These are phyloP conservation scores for Sphaerodactylus townsendi DNA, from an alignment of 2,113 vertebrate species.

Conservation along the genomic window DNA sequence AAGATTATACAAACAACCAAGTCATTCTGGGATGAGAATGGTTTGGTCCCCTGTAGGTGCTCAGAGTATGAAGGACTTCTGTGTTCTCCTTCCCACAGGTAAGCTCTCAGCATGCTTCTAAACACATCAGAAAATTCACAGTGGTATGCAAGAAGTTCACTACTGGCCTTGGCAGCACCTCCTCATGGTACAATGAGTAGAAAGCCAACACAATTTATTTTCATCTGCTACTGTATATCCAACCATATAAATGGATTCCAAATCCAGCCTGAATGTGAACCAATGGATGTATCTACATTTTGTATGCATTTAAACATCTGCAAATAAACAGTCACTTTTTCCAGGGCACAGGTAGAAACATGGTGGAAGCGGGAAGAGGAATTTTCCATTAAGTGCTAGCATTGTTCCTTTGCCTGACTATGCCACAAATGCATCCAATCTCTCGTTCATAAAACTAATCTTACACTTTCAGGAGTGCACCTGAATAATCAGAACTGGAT, in stretches of 20 bases:
- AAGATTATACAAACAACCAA: too few species aligned
- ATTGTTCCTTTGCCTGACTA: not conserved
- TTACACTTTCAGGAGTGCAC: not conserved
- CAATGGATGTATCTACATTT: not conserved
- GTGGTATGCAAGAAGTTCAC: too few species aligned
- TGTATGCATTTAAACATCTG: not conserved
- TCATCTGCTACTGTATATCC: not conserved
- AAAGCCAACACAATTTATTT: too few species aligned
- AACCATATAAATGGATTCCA: not conserved
- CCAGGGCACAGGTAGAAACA: not conserved
- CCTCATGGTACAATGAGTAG: too few species aligned
- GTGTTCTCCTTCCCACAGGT: too few species aligned
- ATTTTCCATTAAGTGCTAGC: not conserved
- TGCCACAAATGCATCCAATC: not conserved
- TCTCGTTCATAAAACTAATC: not conserved
- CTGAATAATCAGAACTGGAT: too few species aligned
- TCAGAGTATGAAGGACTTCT: too few species aligned
- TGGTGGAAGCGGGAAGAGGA: not conserved
- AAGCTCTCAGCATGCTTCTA: too few species aligned
- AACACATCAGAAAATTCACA: too few species aligned
- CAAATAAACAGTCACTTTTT: not conserved
- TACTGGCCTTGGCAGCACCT: too few species aligned
- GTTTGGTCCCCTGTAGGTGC: too few species aligned
- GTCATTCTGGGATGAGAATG: too few species aligned
- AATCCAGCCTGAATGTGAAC: not conserved